phyloP scores from a whole-genome alignment of 2,797 vertebrate genomes.

The Tadarida brasiliensis region DNA sequence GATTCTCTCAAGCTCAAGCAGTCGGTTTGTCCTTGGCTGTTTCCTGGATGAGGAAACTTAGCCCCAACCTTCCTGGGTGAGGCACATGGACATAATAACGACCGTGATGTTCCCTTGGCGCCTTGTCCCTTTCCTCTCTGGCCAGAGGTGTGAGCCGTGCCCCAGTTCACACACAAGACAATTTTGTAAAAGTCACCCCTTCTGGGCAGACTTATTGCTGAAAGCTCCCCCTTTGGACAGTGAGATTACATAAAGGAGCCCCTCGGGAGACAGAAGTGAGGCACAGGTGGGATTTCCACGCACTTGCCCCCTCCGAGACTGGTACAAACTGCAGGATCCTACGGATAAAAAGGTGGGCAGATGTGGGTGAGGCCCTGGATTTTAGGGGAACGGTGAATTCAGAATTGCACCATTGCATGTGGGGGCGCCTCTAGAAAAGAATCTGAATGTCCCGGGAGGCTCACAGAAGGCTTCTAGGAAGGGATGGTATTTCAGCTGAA shows the following conservation, averaged over 20 bases:
- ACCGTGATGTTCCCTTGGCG: neutral
- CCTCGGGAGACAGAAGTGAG: neutral
- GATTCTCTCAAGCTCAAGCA: neutral
- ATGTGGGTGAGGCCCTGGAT: neutral
- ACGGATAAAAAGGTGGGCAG: neutral
- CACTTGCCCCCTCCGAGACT: accelerated
- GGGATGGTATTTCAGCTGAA: neutral
- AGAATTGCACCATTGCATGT: neutral
- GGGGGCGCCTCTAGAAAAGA: neutral
- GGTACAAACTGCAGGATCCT: neutral
- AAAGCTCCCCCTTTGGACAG: neutral
- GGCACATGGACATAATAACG: neutral
- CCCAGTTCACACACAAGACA: neutral
- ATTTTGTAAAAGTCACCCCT: neutral
- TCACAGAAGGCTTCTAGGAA: neutral
- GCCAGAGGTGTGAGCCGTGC: neutral
- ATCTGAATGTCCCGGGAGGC: neutral
- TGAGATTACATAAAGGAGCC: neutral
- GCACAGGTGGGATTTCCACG: neutral
- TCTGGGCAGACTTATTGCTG: neutral
- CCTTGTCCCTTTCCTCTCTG: neutral
- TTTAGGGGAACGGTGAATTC: neutral
- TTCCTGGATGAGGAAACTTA: neutral
- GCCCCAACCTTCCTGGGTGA: neutral
- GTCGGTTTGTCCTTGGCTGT: neutral